Evolutionary conservation across 2,113 vertebrate species (phyloP).

Genomic region (Oreochromis niloticus): DNA sequence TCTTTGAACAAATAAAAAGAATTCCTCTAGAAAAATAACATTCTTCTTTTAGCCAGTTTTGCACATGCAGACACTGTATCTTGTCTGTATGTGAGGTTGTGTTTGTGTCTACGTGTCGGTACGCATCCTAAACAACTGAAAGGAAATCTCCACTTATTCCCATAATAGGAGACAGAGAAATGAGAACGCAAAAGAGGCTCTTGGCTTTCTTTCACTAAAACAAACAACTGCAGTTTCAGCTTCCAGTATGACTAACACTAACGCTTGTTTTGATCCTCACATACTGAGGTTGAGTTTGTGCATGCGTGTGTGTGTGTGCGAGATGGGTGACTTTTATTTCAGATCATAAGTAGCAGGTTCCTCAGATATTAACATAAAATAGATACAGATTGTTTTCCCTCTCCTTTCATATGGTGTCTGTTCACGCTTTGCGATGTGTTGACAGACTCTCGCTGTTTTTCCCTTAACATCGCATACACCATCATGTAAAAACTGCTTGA

Average conservation of each 20-base stretch:
- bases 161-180: not conserved
- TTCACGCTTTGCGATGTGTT: not conserved
- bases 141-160: not conserved
- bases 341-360: slow-evolving; percentile 7
- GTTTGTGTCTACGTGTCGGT: not conserved
- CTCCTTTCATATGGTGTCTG: not conserved
- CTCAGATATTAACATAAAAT: slow-evolving; percentile 35
- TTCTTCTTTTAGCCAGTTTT: not conserved
- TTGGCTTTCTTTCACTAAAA: not conserved
- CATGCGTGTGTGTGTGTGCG: not conserved
- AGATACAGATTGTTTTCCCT: slow-evolving; percentile 19
- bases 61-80: not conserved
- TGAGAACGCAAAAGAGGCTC: not conserved
- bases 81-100: not conserved
- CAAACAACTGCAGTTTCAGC: not conserved
- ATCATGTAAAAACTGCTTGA: not conserved
- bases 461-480: not conserved
- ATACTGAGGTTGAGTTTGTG: not conserved
- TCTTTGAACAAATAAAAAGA: not conserved
- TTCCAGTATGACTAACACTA: slow-evolving; percentile 3
- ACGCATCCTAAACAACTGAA: not conserved
- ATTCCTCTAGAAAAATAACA: not conserved
- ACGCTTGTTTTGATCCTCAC: slow-evolving; percentile 9
- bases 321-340: not conserved
- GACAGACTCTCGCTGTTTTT: not conserved